A percentile compares a stretch with the other conserved stretches of the same genome.
These are phyloP conservation scores for Trachops cirrhosus DNA, from an alignment of 2,797 vertebrate species.

Conservation along the genomic window DNA sequence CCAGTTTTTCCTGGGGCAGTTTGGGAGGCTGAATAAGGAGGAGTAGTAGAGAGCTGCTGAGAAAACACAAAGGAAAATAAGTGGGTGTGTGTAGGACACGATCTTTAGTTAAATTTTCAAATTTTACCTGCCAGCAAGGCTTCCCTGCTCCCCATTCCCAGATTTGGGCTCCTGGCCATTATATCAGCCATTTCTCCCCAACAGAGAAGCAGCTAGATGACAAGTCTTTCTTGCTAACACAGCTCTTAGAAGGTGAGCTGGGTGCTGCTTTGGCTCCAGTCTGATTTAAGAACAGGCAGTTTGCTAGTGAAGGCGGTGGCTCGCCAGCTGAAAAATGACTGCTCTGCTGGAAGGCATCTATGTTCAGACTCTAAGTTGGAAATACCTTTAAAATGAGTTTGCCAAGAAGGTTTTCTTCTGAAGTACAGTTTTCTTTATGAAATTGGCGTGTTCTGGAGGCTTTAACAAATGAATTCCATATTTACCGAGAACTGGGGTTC, in stretches of 20 bases:
- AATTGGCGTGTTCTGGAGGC: not conserved
- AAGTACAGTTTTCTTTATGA: not conserved
- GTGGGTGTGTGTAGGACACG: not conserved
- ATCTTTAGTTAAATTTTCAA: not conserved
- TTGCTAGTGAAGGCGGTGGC: not conserved
- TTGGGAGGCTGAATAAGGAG: not conserved
- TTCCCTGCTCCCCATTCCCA: not conserved
- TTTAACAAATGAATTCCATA: not conserved
- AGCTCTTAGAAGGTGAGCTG: not conserved
- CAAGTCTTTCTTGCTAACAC: not conserved
- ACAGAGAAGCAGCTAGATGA: not conserved
- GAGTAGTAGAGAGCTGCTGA: not conserved
- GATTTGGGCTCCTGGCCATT: not conserved
- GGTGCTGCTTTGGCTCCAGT: not conserved
- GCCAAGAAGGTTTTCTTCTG: not conserved
- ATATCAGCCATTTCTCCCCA: not conserved
- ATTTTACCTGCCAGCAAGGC: not conserved
- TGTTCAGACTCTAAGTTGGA: not conserved
- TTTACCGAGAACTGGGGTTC: not conserved
- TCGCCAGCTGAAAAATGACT: not conserved
- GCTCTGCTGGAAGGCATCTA: not conserved
- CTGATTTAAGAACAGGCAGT: not conserved
- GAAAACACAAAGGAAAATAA: not conserved
- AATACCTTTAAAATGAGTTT: not conserved
- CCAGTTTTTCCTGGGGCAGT: not conserved